Evolutionary conservation across 2,113 vertebrate genomes (phyloP).

Genomic region (Solenodon paradoxus): DNA sequence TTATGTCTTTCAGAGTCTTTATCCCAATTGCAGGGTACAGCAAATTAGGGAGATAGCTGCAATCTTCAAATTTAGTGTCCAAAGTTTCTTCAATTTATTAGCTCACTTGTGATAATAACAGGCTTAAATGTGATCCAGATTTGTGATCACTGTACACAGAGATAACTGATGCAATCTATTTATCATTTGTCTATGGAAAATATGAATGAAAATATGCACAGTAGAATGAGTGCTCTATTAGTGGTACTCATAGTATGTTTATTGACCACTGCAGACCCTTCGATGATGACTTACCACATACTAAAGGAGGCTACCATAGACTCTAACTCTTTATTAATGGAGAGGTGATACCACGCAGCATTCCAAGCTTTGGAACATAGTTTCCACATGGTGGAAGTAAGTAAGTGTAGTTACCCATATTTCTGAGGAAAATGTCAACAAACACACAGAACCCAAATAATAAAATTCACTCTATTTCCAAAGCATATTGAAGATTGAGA

Average conservation of each 20-base stretch:
- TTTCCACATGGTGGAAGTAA: background rate
- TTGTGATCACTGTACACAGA: background rate
- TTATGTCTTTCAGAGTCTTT: background rate
- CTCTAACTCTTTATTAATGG: background rate
- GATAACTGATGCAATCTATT: no score
- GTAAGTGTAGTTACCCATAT: no score
- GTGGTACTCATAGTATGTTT: fast-evolving
- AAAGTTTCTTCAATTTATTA: background rate
- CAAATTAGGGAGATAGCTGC: background rate
- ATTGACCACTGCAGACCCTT: background rate
- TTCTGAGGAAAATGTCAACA: background rate
- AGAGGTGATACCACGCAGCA: background rate
- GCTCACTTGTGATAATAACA: background rate
- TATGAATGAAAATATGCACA: no score
- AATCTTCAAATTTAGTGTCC: background rate
- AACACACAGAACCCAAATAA: background rate
- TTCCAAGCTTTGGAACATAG: background rate
- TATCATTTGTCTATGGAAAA: no score
- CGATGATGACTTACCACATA: background rate
- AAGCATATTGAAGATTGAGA: background rate
- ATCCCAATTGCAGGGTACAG: background rate
- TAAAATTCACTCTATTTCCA: background rate
- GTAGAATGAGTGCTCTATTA: background rate
- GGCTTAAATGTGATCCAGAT: background rate
- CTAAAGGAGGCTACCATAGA: background rate